These are phyloP conservation scores for Meiosimyza platycephala DNA, from an alignment of 2,888 invertebrate genomes.

Conservation along the genomic window DNA sequence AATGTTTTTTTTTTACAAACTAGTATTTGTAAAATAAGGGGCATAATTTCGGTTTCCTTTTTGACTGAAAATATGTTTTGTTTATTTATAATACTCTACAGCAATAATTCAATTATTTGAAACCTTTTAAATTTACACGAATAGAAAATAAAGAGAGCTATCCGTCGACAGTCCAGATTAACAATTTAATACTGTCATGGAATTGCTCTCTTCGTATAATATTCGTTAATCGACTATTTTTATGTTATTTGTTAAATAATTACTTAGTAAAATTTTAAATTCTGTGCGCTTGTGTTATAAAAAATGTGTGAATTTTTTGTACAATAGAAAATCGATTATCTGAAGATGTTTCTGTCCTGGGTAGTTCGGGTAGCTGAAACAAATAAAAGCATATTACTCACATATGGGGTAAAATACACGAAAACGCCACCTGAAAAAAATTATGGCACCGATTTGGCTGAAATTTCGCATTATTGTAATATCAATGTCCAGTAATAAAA, in stretches of 20 bases:
- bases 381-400: no score
- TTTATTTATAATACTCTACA: background rate
- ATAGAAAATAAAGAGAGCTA: conserved; percentile 95
- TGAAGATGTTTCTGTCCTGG: no score
- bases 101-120: conserved; percentile 30
- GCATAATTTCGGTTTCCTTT: background rate
- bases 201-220: conserved; percentile 99
- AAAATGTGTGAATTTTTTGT: no score
- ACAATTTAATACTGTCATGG: conserved; percentile 93
- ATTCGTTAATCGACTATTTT: conserved; percentile 68
- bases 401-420: no score
- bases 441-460: no score
- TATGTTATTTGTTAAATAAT: conserved; percentile 1
- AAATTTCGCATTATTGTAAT: no score
- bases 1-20: conserved; percentile 22
- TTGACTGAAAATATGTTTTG: conserved; percentile 30
- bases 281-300: no score
- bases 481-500: no score
- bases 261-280: no score
- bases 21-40: conserved; percentile 6
- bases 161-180: conserved; percentile 98
- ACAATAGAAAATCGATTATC: no score
- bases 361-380: no score
- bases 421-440: no score
- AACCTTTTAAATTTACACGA: conserved; percentile 50